Evolutionary conservation across 1,140 invertebrate genomes (phyloP), one percentile per base, ranked within the genome.

Genomic region (Pseudachorutes palmiensis): DNA sequence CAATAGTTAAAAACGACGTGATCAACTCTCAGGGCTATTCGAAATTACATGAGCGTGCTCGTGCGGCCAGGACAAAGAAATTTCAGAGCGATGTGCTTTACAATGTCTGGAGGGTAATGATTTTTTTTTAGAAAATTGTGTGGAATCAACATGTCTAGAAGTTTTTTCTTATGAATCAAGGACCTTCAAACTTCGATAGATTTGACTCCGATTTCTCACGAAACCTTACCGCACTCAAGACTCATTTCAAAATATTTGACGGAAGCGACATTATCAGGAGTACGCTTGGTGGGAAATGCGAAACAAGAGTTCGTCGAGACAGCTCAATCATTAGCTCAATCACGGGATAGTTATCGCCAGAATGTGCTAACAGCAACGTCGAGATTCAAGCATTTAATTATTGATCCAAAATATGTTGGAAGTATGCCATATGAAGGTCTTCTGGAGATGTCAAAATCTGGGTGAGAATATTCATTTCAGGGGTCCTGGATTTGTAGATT

Each of bases 261-360:
- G 1, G 92, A 95, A 81, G 89, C 87, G 28, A 85, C 83, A 75
- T 79, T 93, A 3, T 91, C 90, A 80, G 92, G 91, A 0, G 77
- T 92, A 19, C 80, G 83, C 1, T 71, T 88, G 1, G 70, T 73
- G 5, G 76, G 77, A 32, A 74, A 75, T 33, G 74, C 81, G 0
- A 75, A 75, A 67, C 80, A 81, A n/a, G 72, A 80, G 63, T 77
- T 87, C 26, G 79, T 74, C 1, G 77, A 79, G 70, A 72, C 80
- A 32, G 72, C 82, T 1, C 76, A 77, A 71, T 79, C 80, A 65
- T 65, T 87, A 45, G 78, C 77, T 45, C 80, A 80, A 63, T 82
- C 83, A 69, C 81, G 81, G 66, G 77, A 79, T 49, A 79, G 82
- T 59, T 90, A 85, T 72, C 81, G 82, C 68, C 80, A 82, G 16